phyloP scores from a whole-genome alignment of 2,113 vertebrate genomes.

The Jacana jacana region DNA sequence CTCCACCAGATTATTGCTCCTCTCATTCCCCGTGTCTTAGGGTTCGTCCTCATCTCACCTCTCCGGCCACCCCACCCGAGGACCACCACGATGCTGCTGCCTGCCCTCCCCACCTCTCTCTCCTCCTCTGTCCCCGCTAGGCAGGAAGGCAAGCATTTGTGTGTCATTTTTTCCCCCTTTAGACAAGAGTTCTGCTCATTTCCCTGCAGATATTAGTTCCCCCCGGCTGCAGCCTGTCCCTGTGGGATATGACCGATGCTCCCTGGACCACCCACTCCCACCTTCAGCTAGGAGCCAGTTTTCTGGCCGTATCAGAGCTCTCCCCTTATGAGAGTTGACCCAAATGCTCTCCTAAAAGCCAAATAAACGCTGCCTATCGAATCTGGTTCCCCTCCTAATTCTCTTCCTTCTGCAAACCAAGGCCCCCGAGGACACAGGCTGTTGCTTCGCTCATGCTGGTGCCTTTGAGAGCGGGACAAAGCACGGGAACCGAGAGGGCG shows the following conservation, averaged over 20 bases:
- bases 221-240: neutral
- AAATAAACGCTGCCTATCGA: neutral
- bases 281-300: neutral
- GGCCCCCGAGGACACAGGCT: neutral
- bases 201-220: neutral
- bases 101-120: neutral
- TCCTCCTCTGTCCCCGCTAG: fast-evolving
- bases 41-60: neutral
- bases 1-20: neutral
- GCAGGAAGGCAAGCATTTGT: neutral
- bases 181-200: neutral
- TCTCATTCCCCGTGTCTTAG: neutral
- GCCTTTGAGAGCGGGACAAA: neutral
- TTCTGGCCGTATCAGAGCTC: neutral
- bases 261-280: neutral
- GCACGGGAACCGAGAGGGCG: neutral
- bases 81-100: neutral
- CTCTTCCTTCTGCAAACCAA: neutral
- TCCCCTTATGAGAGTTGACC: neutral
- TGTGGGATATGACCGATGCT: neutral
- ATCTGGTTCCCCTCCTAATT: neutral
- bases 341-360: neutral
- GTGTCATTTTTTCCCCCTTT: neutral
- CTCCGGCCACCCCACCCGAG: neutral
- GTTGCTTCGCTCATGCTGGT: neutral